These are phyloP conservation scores for Parauchenoglanis ngamensis DNA, from an alignment of 2,797 vertebrate genomes.

Conservation along the genomic window DNA sequence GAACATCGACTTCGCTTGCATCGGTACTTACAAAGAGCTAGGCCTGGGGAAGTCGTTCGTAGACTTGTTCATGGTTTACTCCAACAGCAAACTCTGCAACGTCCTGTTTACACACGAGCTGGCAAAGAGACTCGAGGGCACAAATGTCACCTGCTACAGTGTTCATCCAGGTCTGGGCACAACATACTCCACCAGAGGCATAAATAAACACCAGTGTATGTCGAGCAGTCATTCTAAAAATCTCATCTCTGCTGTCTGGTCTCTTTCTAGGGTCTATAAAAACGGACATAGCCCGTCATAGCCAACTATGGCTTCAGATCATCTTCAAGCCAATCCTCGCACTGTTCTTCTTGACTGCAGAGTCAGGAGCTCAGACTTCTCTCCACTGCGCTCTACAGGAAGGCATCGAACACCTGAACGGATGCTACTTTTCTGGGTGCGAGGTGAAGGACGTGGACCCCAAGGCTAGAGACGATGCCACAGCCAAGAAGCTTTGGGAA, in stretches of 20 bases:
- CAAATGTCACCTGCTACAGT: slow-evolving; percentile 56
- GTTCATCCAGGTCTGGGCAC: slow-evolving; percentile 58
- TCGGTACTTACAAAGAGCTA: slow-evolving; percentile 55
- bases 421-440: slow-evolving; percentile 59
- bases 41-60: not conserved
- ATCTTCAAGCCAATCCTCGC: slow-evolving; percentile 18
- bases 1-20: slow-evolving; percentile 58
- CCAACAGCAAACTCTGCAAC: slow-evolving; percentile 56
- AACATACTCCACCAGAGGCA: not conserved
- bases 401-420: slow-evolving; percentile 54
- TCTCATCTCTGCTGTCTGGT: not conserved
- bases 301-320: slow-evolving; percentile 4
- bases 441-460: slow-evolving; percentile 38
- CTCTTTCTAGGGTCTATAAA: slow-evolving; percentile 43
- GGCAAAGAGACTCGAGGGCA: slow-evolving; percentile 17
- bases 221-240: not conserved
- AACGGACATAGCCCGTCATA: slow-evolving; percentile 27
- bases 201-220: not conserved
- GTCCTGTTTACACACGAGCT: too few species aligned
- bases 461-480: slow-evolving; percentile 55
- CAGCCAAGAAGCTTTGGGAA: slow-evolving; percentile 63
- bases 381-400: slow-evolving; percentile 62
- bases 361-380: slow-evolving; percentile 59
- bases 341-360: slow-evolving; percentile 54
- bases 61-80: slow-evolving; percentile 46